Base-by-base conservation (phyloP, 53 echinoderm and acorn worm species). In the Crossaster papposus region DNA sequence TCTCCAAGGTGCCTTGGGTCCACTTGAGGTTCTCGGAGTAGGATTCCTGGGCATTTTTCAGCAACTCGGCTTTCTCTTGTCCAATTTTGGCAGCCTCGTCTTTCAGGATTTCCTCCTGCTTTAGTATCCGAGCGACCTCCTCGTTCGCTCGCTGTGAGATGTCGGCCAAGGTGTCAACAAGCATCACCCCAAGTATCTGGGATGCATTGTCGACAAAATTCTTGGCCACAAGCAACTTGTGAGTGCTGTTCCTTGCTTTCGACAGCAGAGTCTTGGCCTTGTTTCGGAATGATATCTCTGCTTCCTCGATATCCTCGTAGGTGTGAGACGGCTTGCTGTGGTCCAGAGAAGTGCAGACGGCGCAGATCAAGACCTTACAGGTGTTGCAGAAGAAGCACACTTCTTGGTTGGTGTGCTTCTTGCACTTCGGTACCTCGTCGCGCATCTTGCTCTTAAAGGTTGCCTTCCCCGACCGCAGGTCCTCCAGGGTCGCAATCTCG, bases 371-470 rank as follows among this genome's bases (percentile, higher is more conserved):
- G 73, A 85, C 85, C 72, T 85, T 55, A 33, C 85, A 85, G 31
- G 85, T 72, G 0, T 0, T 54, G 73, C 85, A 85, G 85, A 85
- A 72, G 74, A 85, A 85, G n/a, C 72, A 51, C 31, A 85, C 73
- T 0, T 85, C 85, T 72, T 85, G 73, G 72, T 14, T 85, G 1
- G 72, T 12, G 36, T 85, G 85, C n/a, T 85, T 85, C 72, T 73
- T 32, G 85, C 85, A 85, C 73, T 85, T 85, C 15, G 85, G 85
- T 20, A 85, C 33, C 70, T 85, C 73, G 31, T 85, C 85, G 23
- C 85, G 50, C 85, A 85, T 72, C 30, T 73, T 85, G 85, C 85
- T 85, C 85, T 85, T 85, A 33, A 85, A 85, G 32, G 12, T 23
- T 9, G 73, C 85, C 85, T 85, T 85, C 52, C 85, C 85, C 30